Base-by-base conservation (phyloP, 35 echinoderm and acorn worm genomes). In the Acanthaster planci region DNA sequence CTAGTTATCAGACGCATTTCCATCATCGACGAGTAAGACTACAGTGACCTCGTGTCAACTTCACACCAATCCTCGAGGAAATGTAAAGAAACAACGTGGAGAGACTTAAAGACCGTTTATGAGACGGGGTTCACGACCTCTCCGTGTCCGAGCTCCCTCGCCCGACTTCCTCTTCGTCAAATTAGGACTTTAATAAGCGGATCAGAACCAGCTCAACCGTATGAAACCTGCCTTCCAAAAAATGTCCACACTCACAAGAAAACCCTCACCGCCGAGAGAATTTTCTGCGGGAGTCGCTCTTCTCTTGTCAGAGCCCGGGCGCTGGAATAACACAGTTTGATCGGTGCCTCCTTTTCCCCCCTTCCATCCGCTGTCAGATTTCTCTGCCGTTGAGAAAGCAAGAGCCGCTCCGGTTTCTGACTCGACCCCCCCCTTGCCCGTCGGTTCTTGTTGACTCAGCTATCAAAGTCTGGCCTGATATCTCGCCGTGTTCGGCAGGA, bases 271-370 rank as follows among this genome's bases (percentile, higher is more conserved):
- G 42, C 42, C 10, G 23, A 10, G 30, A 29, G 9, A 26, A 72
- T 26, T 72, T 34, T 72, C 34, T 72, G 64, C n/a, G n/a, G 23
- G 34, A 72, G 64, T 72, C 64, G 64, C 64, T 26, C 64, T 72
- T 34, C 23, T 26, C 64, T 72, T 72, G 64, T 72, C 64, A 72
- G n/a, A 72, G 21, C 42, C 64, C 64, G 9, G 64, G 1, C 29
- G 21, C 64, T 72, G 64, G 19, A 72, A 72, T 72, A 72, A 72
- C 64, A 72, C 64, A 72, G 22, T 72, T 72, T 72, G 34, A 72
- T 72, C 64, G 64, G 56, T 72, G 26, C 7, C 23, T 26, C 34
- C 64, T 72, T 26, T 72, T 72, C 64, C 30, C 23, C 30, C 23
- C 30, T 26, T 72, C 64, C 29, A 72, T 72, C 64, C 23, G 34